phyloP scores from a whole-genome alignment of 2,888 invertebrate genomes.

The Aleiodes testaceus region DNA sequence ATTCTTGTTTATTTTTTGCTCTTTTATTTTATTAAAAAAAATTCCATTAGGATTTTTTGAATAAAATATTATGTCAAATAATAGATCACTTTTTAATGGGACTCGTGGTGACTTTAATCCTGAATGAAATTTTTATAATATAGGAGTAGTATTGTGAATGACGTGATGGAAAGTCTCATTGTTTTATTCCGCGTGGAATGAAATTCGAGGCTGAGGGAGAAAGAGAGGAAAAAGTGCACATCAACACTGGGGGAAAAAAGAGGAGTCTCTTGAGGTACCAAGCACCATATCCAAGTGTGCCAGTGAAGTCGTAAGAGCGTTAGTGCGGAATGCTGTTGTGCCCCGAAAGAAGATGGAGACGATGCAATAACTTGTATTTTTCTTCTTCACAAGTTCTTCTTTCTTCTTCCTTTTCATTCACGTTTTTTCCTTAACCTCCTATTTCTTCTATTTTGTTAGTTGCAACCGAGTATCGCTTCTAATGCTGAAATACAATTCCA shows the following conservation, averaged over 20 bases:
- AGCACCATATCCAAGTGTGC: constrained; percentile 47
- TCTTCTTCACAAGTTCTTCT: constrained; percentile 19
- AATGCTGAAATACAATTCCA: constrained; percentile 41
- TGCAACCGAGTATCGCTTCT: constrained; percentile 22
- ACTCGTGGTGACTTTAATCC: background rate
- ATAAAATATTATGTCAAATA: too few relatives aligned
- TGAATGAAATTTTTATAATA: background rate
- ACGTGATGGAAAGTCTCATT: constrained; percentile 3
- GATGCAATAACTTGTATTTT: constrained; percentile 50
- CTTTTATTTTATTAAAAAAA: too few relatives aligned
- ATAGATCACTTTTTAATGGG: too few relatives aligned
- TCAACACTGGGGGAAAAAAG: constrained; percentile 5
- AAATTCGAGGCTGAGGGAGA: background rate
- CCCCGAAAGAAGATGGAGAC: constrained; percentile 48
- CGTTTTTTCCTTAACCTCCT: background rate
- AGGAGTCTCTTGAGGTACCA: constrained; percentile 4
- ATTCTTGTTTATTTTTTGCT: too few relatives aligned
- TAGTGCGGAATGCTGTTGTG: constrained; percentile 56
- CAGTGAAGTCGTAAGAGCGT: constrained; percentile 53
- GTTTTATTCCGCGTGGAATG: constrained; percentile 13
- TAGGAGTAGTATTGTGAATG: background rate
- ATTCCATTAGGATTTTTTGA: too few relatives aligned
- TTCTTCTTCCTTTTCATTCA: background rate
- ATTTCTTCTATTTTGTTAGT: constrained; percentile 7
- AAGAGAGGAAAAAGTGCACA: constrained; percentile 14